phyloP scores from a whole-genome alignment of 2,888 invertebrate genomes.

The Nomada goodeniana region DNA sequence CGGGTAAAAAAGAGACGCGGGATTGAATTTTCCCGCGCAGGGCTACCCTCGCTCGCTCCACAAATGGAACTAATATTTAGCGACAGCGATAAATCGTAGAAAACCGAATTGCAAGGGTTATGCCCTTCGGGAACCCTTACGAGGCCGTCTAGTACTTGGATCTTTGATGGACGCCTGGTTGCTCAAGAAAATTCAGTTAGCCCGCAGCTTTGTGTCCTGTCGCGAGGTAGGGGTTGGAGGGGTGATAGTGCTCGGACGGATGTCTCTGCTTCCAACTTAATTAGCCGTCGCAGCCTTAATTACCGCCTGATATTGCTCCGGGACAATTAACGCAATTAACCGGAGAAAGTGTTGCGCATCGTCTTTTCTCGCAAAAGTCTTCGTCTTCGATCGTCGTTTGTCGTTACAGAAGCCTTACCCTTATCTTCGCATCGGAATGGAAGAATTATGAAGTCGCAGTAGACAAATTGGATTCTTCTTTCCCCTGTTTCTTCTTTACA shows the following conservation, averaged over 20 bases:
- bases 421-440: background rate
- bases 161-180: constrained; percentile 83
- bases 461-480: background rate
- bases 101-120: constrained; percentile 57
- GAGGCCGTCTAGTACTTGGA: constrained; percentile 69
- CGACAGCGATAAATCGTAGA: background rate
- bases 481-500: no score
- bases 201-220: constrained; percentile 83
- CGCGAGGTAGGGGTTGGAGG: constrained; percentile 61
- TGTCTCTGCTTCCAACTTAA: constrained; percentile 73
- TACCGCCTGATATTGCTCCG: constrained; percentile 77
- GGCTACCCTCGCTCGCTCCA: background rate
- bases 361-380: constrained; percentile 63
- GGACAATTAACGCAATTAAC: constrained; percentile 79
- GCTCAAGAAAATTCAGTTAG: constrained; percentile 84
- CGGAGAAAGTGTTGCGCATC: constrained; percentile 70
- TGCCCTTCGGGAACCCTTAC: constrained; percentile 64
- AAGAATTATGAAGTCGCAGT: constrained; percentile 10
- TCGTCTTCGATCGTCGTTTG: constrained; percentile 29
- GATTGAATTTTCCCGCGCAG: no score
- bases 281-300: constrained; percentile 77
- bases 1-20: no score
- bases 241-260: constrained; percentile 75
- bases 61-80: background rate
- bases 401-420: constrained; percentile 16